Base-by-base conservation (phyloP, 2,113 vertebrate genomes). In the Cheilinus undulatus region DNA sequence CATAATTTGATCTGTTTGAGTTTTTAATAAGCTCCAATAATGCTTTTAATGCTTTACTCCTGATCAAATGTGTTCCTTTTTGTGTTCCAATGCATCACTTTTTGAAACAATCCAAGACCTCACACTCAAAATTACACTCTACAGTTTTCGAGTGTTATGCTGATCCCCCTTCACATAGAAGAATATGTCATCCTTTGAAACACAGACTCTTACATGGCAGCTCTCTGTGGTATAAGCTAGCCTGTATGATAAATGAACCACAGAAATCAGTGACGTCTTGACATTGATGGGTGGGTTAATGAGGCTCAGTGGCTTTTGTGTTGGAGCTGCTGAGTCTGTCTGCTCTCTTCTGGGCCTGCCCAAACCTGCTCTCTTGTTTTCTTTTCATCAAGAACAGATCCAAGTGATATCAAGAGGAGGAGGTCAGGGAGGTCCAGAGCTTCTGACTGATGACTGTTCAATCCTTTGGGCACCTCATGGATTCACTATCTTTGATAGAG, bases 191-290 rank as follows among this genome's bases (percentile, higher is more conserved):
- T 62, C 56, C 60, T 80, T 53, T 66, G 24, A 73, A 67, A 78
- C 27, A 52, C 53, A 73, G 53, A 66, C 32, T 67, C 23, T n/a
- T 28, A 59, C 53, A 32, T 58, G 65, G 38, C 36, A 59, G 5
- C 38, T 63, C 40, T 78, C 52, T 59, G 53, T 19, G 36, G 52
- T 70, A 10, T 62, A 48, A 60, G 30, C 48, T 49, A 75, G 65
- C 63, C 51, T 71, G 45, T 30, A 62, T 53, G 50, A 78, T 72
- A 63, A 84, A 59, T 60, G 66, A 82, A 59, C 40, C 76, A 30
- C 51, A 73, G 49, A 61, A 76, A 78, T 19, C 45, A 49, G 30
- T 83, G 63, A 75, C 32, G 48, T 78, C 43, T 70, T 60, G 43
- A 15, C 40, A 48, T 23, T 58, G 49, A 77, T 64, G 63, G 56